These are phyloP conservation scores for Diadromus collaris DNA, from an alignment of 2,888 invertebrate genomes.

Conservation along the genomic window DNA sequence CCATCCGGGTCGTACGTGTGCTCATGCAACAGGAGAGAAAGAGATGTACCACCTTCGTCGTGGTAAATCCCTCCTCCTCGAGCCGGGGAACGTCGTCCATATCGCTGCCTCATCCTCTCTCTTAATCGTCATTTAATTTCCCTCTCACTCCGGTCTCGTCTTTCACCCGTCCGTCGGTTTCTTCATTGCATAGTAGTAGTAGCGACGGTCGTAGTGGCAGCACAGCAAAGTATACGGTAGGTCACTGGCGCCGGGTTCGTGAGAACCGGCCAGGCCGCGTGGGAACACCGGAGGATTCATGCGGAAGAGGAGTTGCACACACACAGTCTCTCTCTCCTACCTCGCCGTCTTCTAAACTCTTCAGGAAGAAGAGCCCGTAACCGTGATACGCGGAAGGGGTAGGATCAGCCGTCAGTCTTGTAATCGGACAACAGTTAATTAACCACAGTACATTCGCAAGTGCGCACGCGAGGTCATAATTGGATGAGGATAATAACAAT, in stretches of 20 bases:
- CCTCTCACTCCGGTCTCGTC: conserved; percentile 43
- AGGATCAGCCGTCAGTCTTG: conserved; percentile 8
- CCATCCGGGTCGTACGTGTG: conserved; percentile 58
- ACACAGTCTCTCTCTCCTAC: conserved; percentile 25
- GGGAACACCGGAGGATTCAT: conserved; percentile 50
- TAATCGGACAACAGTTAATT: conserved; percentile 38
- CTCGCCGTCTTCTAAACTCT: conserved; percentile 26
- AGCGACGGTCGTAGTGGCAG: neutral
- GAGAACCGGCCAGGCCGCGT: conserved; percentile 50
- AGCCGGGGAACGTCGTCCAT: conserved; percentile 9
- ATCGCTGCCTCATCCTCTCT: conserved; percentile 37
- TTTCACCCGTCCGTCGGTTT: conserved; percentile 47
- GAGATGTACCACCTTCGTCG: conserved; percentile 42
- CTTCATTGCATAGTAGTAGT: conserved; percentile 26
- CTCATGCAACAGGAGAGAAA: conserved; percentile 39
- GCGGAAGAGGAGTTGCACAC: conserved; percentile 54
- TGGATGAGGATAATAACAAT: conserved; percentile 4
- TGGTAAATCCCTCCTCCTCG: conserved; percentile 48
- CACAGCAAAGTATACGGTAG: conserved; percentile 58
- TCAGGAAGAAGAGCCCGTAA: conserved; percentile 37
- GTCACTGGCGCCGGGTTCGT: conserved; percentile 70
- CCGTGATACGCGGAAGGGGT: conserved; percentile 4
- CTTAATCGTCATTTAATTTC: conserved; percentile 48
- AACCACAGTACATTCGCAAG: conserved; percentile 2
- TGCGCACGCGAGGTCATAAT: conserved; percentile 11